Base-by-base conservation (phyloP, 2,113 vertebrate species). In the Amphiprion percula region DNA sequence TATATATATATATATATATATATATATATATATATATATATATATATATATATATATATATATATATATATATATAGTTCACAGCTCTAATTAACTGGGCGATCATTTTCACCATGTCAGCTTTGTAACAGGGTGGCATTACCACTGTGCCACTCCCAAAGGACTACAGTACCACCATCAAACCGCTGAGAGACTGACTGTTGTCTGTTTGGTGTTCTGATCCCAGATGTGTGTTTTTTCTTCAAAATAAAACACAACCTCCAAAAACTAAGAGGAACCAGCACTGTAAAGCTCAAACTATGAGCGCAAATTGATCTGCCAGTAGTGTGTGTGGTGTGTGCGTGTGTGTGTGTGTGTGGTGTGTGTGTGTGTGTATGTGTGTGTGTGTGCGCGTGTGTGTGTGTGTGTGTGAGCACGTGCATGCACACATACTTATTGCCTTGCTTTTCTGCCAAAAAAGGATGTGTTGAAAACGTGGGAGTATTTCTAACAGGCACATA, bases 71-170 rank as follows among this genome's bases (percentile, higher is more conserved):
- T 60, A 72, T 56, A 69, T 49, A 68, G 77, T 80, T 67, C 59
- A 64, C 67, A 56, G 41, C 46, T 33, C 63, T 90, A 89, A 89
- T 93, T 93, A 91, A 87, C 75, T 39, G 67, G 78, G 46, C 77
- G 73, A 74, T 83, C 74, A 74, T 73, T 83, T 86, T 85, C 50
- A 68, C 64, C 59, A 58, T 67, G 73, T 56, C 68, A 37, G 68
- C 76, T 82, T 83, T 82, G 81, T 60, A 67, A 64, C 44, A 8
- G 68, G 59, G 50, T 65, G 68, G 47, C 60, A 44, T 76, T 66
- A 60, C 74, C 50, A 69, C 44, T 58, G 67, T 62, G 68, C 74
- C 84, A 28, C 55, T 74, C 75, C 73, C 66, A 49, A 23, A 23
- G 71, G 74, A 79, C 53, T 67, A 82, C 62, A 67, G 26, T 17